Percentiles rank a stretch among this genome's conserved stretches.
Conservation (phyloP, 2,113 vertebrate species). For the Caranx ignobilis region DNA sequence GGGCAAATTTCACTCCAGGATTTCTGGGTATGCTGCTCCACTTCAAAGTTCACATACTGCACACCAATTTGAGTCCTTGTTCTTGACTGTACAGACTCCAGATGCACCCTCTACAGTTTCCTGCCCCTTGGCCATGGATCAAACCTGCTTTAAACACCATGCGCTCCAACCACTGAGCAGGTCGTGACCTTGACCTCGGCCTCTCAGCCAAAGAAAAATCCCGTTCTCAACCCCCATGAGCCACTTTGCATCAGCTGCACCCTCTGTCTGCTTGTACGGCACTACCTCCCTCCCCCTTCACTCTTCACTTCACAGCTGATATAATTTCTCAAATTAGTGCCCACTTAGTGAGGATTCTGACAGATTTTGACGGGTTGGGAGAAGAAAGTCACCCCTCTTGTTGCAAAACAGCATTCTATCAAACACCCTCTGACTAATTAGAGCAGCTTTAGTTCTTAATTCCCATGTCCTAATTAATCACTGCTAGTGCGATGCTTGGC, state of each 20-base stretch:
- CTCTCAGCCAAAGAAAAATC: constrained; percentile 65
- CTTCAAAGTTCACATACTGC: constrained; percentile 60
- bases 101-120: constrained; percentile 69
- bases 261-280: neutral
- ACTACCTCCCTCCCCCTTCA: constrained; percentile 62
- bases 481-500: constrained; percentile 56
- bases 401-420: constrained; percentile 80
- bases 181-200: constrained; percentile 75
- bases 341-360: constrained; percentile 84
- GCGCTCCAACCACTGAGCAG: constrained; percentile 61
- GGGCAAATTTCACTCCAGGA: constrained; percentile 31
- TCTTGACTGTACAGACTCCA: constrained; percentile 60
- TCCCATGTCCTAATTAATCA: constrained; percentile 88
- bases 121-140: constrained; percentile 69
- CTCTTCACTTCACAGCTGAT: constrained; percentile 86
- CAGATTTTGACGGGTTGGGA: constrained; percentile 84
- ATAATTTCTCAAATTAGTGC: constrained; percentile 86
- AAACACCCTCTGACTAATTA: constrained; percentile 89
- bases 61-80: constrained; percentile 50
- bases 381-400: constrained; percentile 88
- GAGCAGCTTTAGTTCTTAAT: constrained; percentile 85
- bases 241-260: constrained; percentile 62
- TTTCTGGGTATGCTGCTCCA: constrained; percentile 33
- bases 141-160: constrained; percentile 71
- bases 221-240: constrained; percentile 69